Evolutionary conservation across 2,797 vertebrate genomes (phyloP).

Genomic region (Zenarchopterus dispar): DNA sequence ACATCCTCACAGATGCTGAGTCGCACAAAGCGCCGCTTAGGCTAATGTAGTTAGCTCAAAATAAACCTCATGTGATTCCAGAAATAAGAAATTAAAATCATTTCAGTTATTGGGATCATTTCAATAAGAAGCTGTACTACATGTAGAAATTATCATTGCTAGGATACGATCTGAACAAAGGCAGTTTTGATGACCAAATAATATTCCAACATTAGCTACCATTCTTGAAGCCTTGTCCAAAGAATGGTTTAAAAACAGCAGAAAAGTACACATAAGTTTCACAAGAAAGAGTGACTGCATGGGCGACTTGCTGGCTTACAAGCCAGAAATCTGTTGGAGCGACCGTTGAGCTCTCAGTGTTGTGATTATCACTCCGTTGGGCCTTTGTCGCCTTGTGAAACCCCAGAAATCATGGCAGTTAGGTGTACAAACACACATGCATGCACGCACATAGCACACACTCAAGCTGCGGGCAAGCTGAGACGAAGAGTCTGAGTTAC

Average conservation of each 20-base stretch:
- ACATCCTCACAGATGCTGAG: neutral
- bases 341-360: constrained; percentile 25
- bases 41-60: no score
- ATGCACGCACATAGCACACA: constrained; percentile 30
- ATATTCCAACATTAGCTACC: neutral
- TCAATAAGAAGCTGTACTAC: neutral
- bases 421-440: constrained; percentile 49
- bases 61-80: no score
- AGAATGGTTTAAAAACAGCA: neutral
- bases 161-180: no score
- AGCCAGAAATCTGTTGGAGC: constrained; percentile 15
- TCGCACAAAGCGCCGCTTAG: neutral
- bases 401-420: constrained; percentile 33
- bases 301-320: constrained; percentile 17
- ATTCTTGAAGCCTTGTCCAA: accelerated
- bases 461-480: constrained; percentile 56
- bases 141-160: no score
- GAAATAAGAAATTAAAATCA: neutral
- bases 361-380: constrained; percentile 42
- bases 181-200: neutral
- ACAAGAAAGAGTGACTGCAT: constrained; percentile 6
- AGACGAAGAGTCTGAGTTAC: constrained; percentile 69
- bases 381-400: constrained; percentile 56
- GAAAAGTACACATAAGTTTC: neutral
- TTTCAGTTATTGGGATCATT: neutral